Conservation (phyloP, 2,888 invertebrate species). For the Cheilosia variabilis region DNA sequence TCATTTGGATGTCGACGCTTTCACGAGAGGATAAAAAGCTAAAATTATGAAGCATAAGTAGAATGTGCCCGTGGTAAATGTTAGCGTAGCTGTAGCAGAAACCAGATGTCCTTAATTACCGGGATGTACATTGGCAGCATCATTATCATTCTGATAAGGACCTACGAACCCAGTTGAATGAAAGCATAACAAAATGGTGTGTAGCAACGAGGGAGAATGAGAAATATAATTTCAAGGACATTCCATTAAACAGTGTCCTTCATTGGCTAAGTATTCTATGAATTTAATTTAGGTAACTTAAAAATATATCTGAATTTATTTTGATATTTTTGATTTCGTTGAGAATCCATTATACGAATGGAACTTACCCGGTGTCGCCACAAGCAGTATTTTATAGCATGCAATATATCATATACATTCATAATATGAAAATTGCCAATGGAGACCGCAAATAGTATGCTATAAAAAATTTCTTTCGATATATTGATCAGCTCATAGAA, state of each 20-base stretch:
- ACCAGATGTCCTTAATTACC: constrained; percentile 68
- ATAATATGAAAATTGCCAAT: too few species aligned
- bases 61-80: neutral
- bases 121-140: constrained; percentile 46
- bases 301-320: neutral
- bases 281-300: neutral
- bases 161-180: constrained; percentile 59
- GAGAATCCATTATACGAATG: too few species aligned
- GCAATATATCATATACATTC: too few species aligned
- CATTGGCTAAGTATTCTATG: neutral
- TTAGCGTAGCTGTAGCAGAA: constrained; percentile 14
- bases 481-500: too few species aligned
- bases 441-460: too few species aligned
- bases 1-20: neutral
- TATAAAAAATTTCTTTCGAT: too few species aligned
- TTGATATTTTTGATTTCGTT: too few species aligned
- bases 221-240: constrained; percentile 32
- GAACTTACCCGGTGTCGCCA: too few species aligned
- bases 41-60: constrained; percentile 46
- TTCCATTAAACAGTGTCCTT: neutral
- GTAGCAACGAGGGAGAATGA: constrained; percentile 26
- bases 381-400: too few species aligned
- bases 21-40: constrained; percentile 42
- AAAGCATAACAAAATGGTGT: constrained; percentile 44
- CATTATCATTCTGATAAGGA: constrained; percentile 55